Conservation (phyloP, 1,140 invertebrate species). For the Tetramorium simillimum region DNA sequence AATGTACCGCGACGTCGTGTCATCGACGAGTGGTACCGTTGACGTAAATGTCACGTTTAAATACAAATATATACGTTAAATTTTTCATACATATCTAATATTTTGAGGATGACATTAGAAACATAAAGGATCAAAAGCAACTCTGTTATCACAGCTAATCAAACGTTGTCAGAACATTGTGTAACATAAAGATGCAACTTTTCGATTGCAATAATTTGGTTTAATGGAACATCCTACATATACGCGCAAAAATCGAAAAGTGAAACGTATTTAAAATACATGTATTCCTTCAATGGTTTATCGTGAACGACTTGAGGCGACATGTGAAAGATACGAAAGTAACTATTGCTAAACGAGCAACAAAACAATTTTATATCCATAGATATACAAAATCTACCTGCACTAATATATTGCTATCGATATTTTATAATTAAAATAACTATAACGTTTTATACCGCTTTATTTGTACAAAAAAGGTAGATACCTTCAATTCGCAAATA, state of each 20-base stretch:
- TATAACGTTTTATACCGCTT: constrained; percentile 73
- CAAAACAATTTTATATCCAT: constrained; percentile 67
- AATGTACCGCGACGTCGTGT: background rate
- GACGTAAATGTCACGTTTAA: background rate
- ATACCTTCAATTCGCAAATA: constrained; percentile 32
- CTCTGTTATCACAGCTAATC: constrained; percentile 38
- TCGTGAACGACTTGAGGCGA: background rate
- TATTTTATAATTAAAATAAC: constrained; percentile 62
- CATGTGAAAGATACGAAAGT: constrained; percentile 44
- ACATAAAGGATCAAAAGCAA: constrained; percentile 55
- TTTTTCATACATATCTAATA: constrained; percentile 48
- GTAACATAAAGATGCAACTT: constrained; percentile 12
- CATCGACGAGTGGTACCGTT: background rate
- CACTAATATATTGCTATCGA: constrained; percentile 49
- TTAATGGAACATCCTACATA: background rate
- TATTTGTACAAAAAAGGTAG: constrained; percentile 61
- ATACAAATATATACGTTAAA: constrained; percentile 37
- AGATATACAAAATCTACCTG: constrained; percentile 50
- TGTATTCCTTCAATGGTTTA: background rate
- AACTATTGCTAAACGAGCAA: constrained; percentile 11
- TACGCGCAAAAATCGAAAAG: constrained; percentile 37
- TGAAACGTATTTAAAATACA: constrained; percentile 23
- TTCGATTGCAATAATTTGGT: constrained; percentile 15
- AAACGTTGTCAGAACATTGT: constrained; percentile 32
- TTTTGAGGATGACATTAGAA: constrained; percentile 15